Base-by-base conservation (phyloP, 2,888 invertebrate species). In the Cheilosia soror region DNA sequence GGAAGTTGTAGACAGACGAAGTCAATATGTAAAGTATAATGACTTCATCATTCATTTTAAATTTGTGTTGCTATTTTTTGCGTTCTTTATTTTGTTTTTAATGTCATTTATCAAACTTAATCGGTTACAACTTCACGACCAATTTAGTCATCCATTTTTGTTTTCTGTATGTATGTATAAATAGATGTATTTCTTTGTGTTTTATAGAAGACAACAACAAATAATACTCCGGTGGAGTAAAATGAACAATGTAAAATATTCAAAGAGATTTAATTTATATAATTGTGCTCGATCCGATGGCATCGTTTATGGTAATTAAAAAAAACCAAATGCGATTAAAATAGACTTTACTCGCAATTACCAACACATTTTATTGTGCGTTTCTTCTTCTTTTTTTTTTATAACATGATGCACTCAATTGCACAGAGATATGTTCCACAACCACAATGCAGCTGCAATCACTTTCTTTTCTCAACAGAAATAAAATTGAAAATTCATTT, bases 261-360 rank as follows among this genome's bases (percentile, higher is more conserved):
- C 66, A 55, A 85, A 80, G 66, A 76, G 76, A 81, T 72, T 73
- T 76, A 69, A 72, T 72, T 62, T 72, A 60, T 85, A 77, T 77
- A 85, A 80, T 66, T 81, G 80, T 60, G 65, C 55, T 53, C 80
- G 76, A 60, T 44, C 84, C 40, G 84, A 85, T 85, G 76, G 72
- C 69, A 79, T 79, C 68, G 71, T 79, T 63, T 85, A 85, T 81
- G 85, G 85, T 85, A 85, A 85, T 85, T 85, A 81, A 84, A 65
- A 76, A 78, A 53, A 65, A 29, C 27, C n/a, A 44, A 42, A 42
- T 51, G 51, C 57, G 62, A 73, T 62, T 55, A 66, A 78, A 65
- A 68, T 69, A 66, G 42, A 57, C 55, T 73, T 20, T 42, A 68
- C 51, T 55, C 55, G 65, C 78, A 68, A 73, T 65, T 65, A 78